Evolutionary conservation across 2,888 invertebrate genomes (phyloP), one percentile per base, ranked within the genome.

Genomic region (Iphiclides podalirius): DNA sequence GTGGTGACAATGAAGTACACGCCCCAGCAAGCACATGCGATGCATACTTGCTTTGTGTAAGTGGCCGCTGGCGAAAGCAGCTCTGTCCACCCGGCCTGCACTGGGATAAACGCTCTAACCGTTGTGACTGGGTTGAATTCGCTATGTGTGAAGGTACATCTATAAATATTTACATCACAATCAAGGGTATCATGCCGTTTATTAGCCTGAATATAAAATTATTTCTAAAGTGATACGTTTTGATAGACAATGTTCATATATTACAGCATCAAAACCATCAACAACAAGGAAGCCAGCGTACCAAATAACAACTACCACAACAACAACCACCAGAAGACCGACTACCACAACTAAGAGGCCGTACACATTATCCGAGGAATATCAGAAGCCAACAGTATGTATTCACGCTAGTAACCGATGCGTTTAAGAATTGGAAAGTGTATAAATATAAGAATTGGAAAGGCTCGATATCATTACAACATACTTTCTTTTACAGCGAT

Each of bases 71-170:
- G 68, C 90, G 86, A 17, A 92, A 91, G 57, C 94, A 95, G 61
- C 89, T 91, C 54, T 96, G 96, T 66, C 93, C 95, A 0, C 92
- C 93, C 0, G 95, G 95, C 15, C 75, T 96, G 43, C 95, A 96
- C 70, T 96, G 95, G 95, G 95, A 95, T 71, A 85, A 86, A 39
- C 79, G 90, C 0, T 88, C 90, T 20, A 90, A 90, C 31, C 90
- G 93, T 15, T 96, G 96, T 65, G 96, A 96, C 70, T 96, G 96
- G 96, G 93, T 95, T 4, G 88, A 90, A 4, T 89, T 90, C 39
- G 95, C 95, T 0, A 92, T 93, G 76, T 96, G 96, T 65, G 83
- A 84, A 55, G 66, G 87, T 87, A 68, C 57, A 44, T 16, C 26
- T 26, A 26, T 26, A 36, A n/a, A n/a, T n/a, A n/a, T n/a, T n/a